Conservation (phyloP, 2,888 invertebrate species). For the Tipula unca region DNA sequence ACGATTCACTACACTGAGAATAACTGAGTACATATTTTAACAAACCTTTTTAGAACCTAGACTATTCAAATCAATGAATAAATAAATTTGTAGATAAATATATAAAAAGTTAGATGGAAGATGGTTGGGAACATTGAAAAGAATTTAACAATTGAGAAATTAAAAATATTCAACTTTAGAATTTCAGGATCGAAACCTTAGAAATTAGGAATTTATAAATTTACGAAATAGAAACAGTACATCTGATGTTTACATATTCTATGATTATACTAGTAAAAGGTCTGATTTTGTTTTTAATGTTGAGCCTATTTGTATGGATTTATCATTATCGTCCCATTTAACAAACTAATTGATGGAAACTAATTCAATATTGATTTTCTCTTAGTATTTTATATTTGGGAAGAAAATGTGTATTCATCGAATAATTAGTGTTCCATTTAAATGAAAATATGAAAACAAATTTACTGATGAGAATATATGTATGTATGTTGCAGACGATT, state of each 20-base stretch:
- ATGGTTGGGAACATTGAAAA: no score
- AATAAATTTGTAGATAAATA: no score
- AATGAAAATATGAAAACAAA: background rate
- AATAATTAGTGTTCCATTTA: background rate
- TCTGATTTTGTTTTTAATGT: slow-evolving; percentile 18
- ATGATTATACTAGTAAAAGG: slow-evolving; percentile 20
- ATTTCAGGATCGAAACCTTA: no score
- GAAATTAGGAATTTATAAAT: no score
- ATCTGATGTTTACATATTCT: background rate
- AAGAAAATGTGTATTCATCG: background rate
- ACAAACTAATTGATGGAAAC: background rate
- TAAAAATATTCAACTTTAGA: no score
- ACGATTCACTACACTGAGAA: no score
- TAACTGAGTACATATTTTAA: no score
- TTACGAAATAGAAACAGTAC: no score
- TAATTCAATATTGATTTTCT: background rate
- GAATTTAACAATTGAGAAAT: no score
- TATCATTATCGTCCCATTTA: background rate
- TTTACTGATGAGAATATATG: background rate
- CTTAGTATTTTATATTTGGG: background rate
- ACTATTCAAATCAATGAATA: no score
- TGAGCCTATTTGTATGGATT: slow-evolving; percentile 1
- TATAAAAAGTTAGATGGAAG: no score
- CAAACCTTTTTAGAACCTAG: no score
- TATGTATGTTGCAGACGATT: background rate